Evolutionary conservation across 2,888 invertebrate genomes (phyloP), one percentile per base, ranked within the genome.

Genomic region (Barypeithes pellucidus): DNA sequence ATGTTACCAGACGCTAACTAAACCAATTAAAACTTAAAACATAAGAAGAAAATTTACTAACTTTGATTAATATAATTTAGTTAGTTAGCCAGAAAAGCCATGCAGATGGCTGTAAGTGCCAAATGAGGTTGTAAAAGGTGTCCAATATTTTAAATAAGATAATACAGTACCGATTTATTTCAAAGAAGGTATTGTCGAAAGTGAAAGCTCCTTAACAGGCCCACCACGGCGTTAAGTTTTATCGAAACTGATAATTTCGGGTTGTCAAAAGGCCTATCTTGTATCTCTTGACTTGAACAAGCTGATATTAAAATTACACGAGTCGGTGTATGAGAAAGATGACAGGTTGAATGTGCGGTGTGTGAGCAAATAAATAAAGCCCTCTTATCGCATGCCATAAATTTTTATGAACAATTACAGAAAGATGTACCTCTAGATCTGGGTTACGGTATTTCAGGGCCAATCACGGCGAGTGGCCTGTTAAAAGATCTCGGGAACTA

Each of bases 231-330:
- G 50, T 50, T 22, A 50, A 22, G 24, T 24, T 22, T 50, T 50
- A 50, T 50, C 22, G 7, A 20, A 50, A 50, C 50, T 50, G 22
- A 50, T 50, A 50, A 50, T 50, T 50, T 24, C 24, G 16, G 50
- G 50, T 50, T 50, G 50, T 50, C 50, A 50, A 22, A 22, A 50
- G 22, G 24, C 50, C 12, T 50, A 22, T 45, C 45, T 45, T 18
- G 45, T 45, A 45, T 50, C 22, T 50, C 50, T 50, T 50, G 22
- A 50, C 50, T 50, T 18, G 24, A 50, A 50, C 50, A 24, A 24
- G 50, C 50, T 50, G 50, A 50, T 50, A 50, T 50, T 50, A 50
- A 50, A 24, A 22, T n/a, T 7, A 24, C 50, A 50, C 18, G 47
- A 47, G 47, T 47, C 20, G 9, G 20, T 47, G 20, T 47, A 47